These are phyloP conservation scores for Platynereis dumerilii DNA, from an alignment of 2,888 invertebrate genomes.

Conservation along the genomic window DNA sequence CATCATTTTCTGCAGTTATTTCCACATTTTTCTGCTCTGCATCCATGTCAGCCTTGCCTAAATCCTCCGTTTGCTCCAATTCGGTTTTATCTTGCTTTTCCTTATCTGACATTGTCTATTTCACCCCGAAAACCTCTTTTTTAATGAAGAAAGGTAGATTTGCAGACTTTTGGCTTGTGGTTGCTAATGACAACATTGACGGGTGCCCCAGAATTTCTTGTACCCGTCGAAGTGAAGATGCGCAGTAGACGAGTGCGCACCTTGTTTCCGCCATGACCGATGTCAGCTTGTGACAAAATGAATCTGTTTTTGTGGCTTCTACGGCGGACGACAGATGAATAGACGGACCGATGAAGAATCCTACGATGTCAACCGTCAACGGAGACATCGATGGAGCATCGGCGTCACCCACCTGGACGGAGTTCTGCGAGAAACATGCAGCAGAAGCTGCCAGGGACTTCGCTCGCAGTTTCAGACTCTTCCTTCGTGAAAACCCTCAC, in stretches of 20 bases:
- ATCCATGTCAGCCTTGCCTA: no score
- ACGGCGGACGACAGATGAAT: neutral
- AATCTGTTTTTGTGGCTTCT: neutral
- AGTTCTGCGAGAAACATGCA: slow-evolving; percentile 70
- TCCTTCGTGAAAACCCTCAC: slow-evolving; percentile 73
- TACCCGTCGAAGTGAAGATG: neutral
- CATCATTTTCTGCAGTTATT: neutral
- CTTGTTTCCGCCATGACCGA: slow-evolving; percentile 4
- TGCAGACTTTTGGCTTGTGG: no score
- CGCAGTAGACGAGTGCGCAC: slow-evolving; percentile 1
- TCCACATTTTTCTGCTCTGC: neutral
- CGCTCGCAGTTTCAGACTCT: slow-evolving; percentile 83
- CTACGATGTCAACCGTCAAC: slow-evolving; percentile 22
- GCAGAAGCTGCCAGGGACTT: slow-evolving; percentile 85
- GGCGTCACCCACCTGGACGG: slow-evolving; percentile 39
- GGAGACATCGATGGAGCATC: slow-evolving; percentile 24
- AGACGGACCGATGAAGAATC: neutral
- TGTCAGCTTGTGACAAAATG: no score
- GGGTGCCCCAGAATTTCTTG: no score
- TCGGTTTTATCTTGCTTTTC: neutral
- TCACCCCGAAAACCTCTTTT: no score
- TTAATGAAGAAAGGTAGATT: no score
- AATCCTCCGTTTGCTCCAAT: neutral
- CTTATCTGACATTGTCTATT: slow-evolving; percentile 2
- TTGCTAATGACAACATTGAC: no score